Conservation (phyloP, 1,140 invertebrate species). For the Heliconius eleuchia region DNA sequence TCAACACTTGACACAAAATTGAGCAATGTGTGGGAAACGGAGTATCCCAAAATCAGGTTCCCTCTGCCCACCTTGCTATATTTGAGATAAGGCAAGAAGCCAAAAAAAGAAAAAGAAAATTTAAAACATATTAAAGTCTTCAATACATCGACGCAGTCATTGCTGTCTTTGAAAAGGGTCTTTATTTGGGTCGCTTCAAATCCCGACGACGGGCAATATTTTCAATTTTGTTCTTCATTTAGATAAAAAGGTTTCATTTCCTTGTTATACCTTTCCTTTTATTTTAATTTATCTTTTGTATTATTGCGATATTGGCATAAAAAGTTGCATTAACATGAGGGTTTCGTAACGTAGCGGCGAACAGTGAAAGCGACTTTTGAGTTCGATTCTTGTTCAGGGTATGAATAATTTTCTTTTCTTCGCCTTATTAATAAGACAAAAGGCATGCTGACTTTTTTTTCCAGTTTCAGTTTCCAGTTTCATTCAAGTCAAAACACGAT, state of each 20-base stretch:
- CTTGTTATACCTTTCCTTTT: slow-evolving; percentile 19
- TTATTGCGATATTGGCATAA: not conserved
- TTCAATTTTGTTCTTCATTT: slow-evolving; percentile 32
- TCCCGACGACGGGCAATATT: slow-evolving; percentile 20
- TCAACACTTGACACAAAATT: too few relatives aligned
- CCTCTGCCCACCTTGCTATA: not conserved
- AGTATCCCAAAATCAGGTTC: not conserved
- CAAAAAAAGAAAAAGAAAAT: not conserved
- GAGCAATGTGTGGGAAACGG: not conserved
- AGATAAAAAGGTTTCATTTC: slow-evolving; percentile 23
- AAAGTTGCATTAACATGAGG: slow-evolving; percentile 1
- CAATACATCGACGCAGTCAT: slow-evolving; percentile 25
- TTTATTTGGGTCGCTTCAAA: slow-evolving; percentile 27
- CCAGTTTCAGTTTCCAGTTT: too few relatives aligned
- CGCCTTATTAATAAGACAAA: too few relatives aligned
- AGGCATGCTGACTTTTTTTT: too few relatives aligned
- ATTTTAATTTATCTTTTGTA: slow-evolving; percentile 10
- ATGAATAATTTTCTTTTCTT: too few relatives aligned
- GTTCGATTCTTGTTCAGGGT: not conserved
- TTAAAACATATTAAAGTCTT: slow-evolving; percentile 16
- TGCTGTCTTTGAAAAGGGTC: slow-evolving; percentile 26
- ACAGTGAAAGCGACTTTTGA: not conserved
- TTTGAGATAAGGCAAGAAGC: not conserved
- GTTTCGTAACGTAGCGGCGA: too few relatives aligned
- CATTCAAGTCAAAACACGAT: too few relatives aligned